Conservation (phyloP, 2,113 vertebrate genomes). For the Aegotheles bennettii region DNA sequence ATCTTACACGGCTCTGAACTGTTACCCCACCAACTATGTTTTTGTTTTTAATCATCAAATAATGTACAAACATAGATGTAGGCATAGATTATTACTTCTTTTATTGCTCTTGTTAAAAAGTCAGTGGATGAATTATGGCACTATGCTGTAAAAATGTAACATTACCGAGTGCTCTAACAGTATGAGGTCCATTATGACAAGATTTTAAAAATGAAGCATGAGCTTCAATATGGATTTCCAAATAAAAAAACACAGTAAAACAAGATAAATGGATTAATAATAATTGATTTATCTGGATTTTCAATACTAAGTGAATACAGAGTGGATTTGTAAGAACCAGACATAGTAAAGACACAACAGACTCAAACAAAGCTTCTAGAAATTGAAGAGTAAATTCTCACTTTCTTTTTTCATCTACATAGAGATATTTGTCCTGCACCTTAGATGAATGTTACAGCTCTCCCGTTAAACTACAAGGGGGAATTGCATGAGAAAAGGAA, state of each 20-base stretch:
- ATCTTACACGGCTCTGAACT: not conserved
- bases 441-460: not conserved
- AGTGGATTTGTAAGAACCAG: not conserved
- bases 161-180: constrained; percentile 5
- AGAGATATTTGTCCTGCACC: not conserved
- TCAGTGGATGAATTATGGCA: constrained; percentile 25
- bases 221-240: not conserved
- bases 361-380: not conserved
- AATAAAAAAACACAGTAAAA: not conserved
- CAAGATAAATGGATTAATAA: not conserved
- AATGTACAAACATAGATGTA: not conserved
- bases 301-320: not conserved
- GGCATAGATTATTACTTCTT: not conserved
- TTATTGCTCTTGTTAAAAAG: constrained; percentile 69
- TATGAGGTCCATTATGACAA: not conserved
- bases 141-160: constrained; percentile 42
- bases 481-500: not conserved
- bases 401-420: not conserved
- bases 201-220: not conserved
- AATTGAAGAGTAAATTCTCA: not conserved
- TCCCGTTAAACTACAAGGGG: not conserved
- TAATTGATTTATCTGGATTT: not conserved
- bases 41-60: not conserved
- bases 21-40: not conserved
- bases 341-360: not conserved